Percentiles rank a stretch among this genome's conserved stretches.
phyloP scores from a whole-genome alignment of 2,888 invertebrate genomes.

The Leptothorax acervorum region DNA sequence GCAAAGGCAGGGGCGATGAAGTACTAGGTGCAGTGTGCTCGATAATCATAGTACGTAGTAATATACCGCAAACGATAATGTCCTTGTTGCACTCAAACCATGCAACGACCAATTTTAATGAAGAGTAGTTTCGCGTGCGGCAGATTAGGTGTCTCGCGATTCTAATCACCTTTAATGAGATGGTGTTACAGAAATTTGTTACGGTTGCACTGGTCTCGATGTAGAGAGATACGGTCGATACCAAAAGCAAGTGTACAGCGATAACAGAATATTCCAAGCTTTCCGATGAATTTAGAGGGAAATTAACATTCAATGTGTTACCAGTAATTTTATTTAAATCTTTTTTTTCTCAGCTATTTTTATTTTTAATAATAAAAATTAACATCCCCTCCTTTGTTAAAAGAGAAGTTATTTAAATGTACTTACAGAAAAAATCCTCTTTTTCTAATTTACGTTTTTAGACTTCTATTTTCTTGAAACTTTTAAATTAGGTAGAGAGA shows the following conservation, averaged over 20 bases:
- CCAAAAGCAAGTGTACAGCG: background rate
- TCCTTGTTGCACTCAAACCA: constrained; percentile 13
- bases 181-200: constrained; percentile 32
- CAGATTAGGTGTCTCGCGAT: constrained; percentile 41
- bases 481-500: background rate
- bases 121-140: constrained; percentile 38
- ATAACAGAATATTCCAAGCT: background rate
- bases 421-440: background rate
- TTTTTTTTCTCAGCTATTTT: background rate
- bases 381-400: background rate
- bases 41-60: constrained; percentile 37
- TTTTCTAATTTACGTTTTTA: background rate
- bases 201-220: background rate
- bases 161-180: constrained; percentile 41
- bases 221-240: background rate
- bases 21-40: background rate
- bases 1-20: background rate
- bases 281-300: background rate
- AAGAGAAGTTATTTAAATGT: background rate
- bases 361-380: background rate
- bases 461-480: background rate
- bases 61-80: constrained; percentile 31
- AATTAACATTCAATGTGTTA: background rate
- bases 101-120: constrained; percentile 37
- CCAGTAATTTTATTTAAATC: background rate